Evolutionary conservation across 2,113 vertebrate species (phyloP).

Genomic region (Brachionichthys hirsutus): DNA sequence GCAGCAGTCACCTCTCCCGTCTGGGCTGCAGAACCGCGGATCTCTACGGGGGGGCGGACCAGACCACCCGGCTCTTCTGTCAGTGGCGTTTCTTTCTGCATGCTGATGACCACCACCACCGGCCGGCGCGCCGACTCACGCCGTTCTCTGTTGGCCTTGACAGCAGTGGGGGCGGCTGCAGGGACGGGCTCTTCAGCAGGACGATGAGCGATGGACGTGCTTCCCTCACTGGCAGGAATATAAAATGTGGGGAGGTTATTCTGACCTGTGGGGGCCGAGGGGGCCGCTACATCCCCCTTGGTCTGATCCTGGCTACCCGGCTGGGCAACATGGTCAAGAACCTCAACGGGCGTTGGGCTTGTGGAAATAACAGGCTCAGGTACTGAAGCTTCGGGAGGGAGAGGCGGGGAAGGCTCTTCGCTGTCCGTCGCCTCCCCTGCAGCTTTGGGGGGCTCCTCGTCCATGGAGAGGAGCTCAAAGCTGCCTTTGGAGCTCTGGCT

Average conservation of each 20-base stretch:
- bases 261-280: slow-evolving; percentile 49
- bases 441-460: slow-evolving; percentile 80
- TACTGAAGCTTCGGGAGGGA: slow-evolving; percentile 15
- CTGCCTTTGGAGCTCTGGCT: slow-evolving; percentile 93
- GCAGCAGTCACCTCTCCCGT: slow-evolving; percentile 27
- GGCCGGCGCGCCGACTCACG: slow-evolving; percentile 64
- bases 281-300: slow-evolving; percentile 34
- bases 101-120: slow-evolving; percentile 79
- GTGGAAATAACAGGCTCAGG: slow-evolving; percentile 31
- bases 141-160: slow-evolving; percentile 54
- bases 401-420: slow-evolving; percentile 64
- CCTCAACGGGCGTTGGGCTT: slow-evolving; percentile 38
- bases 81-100: slow-evolving; percentile 74
- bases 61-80: slow-evolving; percentile 34
- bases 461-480: slow-evolving; percentile 86
- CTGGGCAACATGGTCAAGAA: slow-evolving; percentile 17
- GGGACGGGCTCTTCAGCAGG: slow-evolving; percentile 31
- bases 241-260: slow-evolving; percentile 91
- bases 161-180: slow-evolving; percentile 5
- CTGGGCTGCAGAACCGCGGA: slow-evolving; percentile 57
- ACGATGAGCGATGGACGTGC: slow-evolving; percentile 7
- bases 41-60: slow-evolving; percentile 35
- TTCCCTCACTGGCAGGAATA: slow-evolving; percentile 77
- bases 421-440: slow-evolving; percentile 71
- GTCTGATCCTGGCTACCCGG: slow-evolving; percentile 5